A percentile compares a stretch with the other conserved stretches of the same genome.
These are phyloP conservation scores for Holotrichia oblita DNA, from an alignment of 1,140 invertebrate genomes.

Conservation along the genomic window DNA sequence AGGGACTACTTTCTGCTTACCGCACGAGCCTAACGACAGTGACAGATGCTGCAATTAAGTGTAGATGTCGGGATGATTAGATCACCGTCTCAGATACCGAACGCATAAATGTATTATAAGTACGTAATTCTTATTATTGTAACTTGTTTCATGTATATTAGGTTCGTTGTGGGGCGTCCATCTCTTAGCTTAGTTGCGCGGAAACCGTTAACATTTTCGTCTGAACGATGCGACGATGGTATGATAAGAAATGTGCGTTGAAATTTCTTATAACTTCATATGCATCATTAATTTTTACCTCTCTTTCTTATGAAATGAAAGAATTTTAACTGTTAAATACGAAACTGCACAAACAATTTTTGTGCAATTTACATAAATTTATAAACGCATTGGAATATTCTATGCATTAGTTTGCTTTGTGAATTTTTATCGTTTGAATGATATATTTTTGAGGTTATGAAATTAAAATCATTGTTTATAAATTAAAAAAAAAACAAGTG, in stretches of 20 bases:
- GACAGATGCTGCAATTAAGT: slow-evolving; percentile 31
- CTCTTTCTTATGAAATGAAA: too few species aligned
- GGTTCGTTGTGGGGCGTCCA: neutral
- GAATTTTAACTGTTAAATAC: too few species aligned
- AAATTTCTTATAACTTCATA: too few species aligned
- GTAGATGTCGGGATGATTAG: slow-evolving; percentile 19
- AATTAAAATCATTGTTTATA: too few species aligned
- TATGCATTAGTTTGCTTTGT: too few species aligned
- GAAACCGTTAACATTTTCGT: neutral
- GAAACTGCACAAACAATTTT: too few species aligned
- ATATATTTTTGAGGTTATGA: too few species aligned
- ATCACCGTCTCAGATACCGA: neutral
- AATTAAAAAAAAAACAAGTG: too few species aligned
- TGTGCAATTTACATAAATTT: too few species aligned
- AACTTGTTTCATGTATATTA: neutral
- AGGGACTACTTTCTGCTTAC: neutral
- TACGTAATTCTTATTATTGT: neutral
- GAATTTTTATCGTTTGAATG: too few species aligned
- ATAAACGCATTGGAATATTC: too few species aligned
- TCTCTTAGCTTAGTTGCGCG: neutral
- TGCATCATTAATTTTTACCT: too few species aligned
- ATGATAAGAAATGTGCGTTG: neutral
- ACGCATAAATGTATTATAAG: slow-evolving; percentile 7
- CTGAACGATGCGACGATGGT: neutral
- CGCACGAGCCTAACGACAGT: neutral